Percentiles rank a stretch among this genome's conserved stretches.
phyloP scores from a whole-genome alignment of 2,888 invertebrate genomes.

The Andrena fulva region DNA sequence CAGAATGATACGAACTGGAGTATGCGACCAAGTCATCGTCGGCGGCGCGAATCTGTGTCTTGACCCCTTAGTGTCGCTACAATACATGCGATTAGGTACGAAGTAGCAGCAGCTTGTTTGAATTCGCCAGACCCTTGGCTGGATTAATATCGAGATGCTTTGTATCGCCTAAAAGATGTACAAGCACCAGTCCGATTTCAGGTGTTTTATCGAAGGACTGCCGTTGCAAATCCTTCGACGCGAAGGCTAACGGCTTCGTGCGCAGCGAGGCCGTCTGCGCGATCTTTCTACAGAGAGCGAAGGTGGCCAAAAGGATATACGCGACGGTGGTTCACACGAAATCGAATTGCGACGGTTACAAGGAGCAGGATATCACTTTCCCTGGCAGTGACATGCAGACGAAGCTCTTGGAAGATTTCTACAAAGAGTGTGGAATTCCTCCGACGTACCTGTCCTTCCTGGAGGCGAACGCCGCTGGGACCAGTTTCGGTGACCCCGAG shows the following conservation, averaged over 20 bases:
- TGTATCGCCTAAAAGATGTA: neutral
- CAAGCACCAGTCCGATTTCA: slow-evolving; percentile 31
- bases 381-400: slow-evolving; percentile 80
- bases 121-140: too few relatives aligned
- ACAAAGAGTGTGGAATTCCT: slow-evolving; percentile 87
- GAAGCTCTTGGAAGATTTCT: slow-evolving; percentile 86
- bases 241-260: slow-evolving; percentile 92
- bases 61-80: slow-evolving; percentile 94
- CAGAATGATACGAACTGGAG: slow-evolving; percentile 90
- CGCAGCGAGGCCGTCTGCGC: slow-evolving; percentile 92
- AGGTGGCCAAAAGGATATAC: slow-evolving; percentile 85
- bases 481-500: slow-evolving; percentile 95
- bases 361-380: slow-evolving; percentile 82
- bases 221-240: slow-evolving; percentile 96
- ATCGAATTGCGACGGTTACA: slow-evolving; percentile 87
- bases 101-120: neutral
- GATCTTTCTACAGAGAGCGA: slow-evolving; percentile 89
- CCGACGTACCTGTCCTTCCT: slow-evolving; percentile 87
- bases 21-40: slow-evolving; percentile 95
- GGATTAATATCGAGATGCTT: neutral
- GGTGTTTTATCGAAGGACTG: slow-evolving; percentile 94
- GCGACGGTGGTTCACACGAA: slow-evolving; percentile 86
- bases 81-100: slow-evolving; percentile 89
- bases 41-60: slow-evolving; percentile 94
- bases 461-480: slow-evolving; percentile 92